These are phyloP conservation scores for Pavo muticus DNA, from an alignment of 2,113 vertebrate genomes.

Conservation along the genomic window DNA sequence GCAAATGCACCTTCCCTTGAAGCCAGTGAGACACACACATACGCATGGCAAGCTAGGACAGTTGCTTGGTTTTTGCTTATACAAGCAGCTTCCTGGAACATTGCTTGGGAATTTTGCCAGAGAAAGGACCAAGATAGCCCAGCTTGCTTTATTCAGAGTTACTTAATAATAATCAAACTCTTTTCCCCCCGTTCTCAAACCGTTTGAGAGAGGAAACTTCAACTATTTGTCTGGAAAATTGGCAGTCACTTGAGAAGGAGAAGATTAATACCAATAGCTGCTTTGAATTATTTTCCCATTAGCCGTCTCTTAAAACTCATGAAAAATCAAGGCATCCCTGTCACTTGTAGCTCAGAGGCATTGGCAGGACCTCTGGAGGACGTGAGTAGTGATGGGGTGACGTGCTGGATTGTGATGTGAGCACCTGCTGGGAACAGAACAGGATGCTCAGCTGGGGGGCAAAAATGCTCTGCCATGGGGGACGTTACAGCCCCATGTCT, in stretches of 20 bases:
- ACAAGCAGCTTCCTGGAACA: slow-evolving; percentile 40
- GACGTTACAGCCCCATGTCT: not conserved
- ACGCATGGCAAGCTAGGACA: not conserved
- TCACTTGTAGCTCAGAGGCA: not conserved
- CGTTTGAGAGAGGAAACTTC: not conserved
- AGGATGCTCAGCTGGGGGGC: not conserved
- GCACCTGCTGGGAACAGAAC: not conserved
- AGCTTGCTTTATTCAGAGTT: not conserved
- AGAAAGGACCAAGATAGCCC: slow-evolving; percentile 1
- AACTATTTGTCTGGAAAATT: slow-evolving; percentile 5
- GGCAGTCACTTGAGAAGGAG: not conserved
- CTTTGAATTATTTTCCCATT: slow-evolving; percentile 30
- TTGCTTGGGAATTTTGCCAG: slow-evolving; percentile 40
- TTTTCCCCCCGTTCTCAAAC: not conserved
- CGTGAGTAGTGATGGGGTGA: not conserved
- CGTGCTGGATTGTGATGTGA: not conserved
- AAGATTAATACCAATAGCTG: not conserved
- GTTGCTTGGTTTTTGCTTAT: not conserved
- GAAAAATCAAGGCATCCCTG: not conserved
- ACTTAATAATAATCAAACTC: slow-evolving; percentile 7
- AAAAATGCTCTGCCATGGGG: not conserved
- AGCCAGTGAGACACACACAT: not conserved
- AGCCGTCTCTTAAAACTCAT: not conserved
- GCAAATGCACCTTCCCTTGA: not conserved
- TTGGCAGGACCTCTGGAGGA: slow-evolving; percentile 28